These are phyloP conservation scores for Nyctereutes procyonoides DNA, from an alignment of 2,113 vertebrate species.

Conservation along the genomic window DNA sequence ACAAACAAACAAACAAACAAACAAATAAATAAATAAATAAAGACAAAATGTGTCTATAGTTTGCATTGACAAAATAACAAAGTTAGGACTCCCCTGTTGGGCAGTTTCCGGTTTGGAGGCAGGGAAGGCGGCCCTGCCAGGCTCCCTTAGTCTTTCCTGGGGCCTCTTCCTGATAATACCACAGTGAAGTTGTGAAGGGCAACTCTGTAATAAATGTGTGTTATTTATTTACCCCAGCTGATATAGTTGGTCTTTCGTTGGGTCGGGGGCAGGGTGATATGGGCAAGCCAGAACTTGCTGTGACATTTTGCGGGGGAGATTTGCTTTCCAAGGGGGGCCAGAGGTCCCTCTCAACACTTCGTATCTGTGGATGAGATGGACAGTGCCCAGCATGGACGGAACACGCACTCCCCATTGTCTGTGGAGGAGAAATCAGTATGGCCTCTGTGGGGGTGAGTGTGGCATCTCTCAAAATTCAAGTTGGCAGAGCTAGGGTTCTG, in stretches of 20 bases:
- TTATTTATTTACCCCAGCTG: constrained; percentile 46
- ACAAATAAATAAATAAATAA: background rate
- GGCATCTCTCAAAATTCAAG: background rate
- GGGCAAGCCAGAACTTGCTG: constrained; percentile 53
- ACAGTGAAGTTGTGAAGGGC: background rate
- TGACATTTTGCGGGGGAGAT: background rate
- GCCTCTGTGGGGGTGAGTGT: background rate
- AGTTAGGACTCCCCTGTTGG: background rate
- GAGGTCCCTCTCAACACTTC: background rate
- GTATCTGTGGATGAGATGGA: background rate
- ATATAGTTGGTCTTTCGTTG: background rate
- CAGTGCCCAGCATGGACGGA: background rate
- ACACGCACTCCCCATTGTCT: background rate
- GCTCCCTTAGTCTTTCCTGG: background rate
- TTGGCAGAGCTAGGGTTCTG: background rate
- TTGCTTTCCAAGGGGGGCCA: background rate
- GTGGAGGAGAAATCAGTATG: background rate
- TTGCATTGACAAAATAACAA: background rate
- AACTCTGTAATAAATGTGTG: background rate
- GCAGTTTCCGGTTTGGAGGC: background rate
- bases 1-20: background rate
- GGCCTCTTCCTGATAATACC: background rate
- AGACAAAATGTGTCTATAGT: background rate
- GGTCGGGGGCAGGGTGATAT: background rate
- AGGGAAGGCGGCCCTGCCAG: background rate